Percentiles rank a stretch among this genome's conserved stretches.
Evolutionary conservation across 2,113 vertebrate genomes (phyloP).

Genomic region (Sitta europaea): DNA sequence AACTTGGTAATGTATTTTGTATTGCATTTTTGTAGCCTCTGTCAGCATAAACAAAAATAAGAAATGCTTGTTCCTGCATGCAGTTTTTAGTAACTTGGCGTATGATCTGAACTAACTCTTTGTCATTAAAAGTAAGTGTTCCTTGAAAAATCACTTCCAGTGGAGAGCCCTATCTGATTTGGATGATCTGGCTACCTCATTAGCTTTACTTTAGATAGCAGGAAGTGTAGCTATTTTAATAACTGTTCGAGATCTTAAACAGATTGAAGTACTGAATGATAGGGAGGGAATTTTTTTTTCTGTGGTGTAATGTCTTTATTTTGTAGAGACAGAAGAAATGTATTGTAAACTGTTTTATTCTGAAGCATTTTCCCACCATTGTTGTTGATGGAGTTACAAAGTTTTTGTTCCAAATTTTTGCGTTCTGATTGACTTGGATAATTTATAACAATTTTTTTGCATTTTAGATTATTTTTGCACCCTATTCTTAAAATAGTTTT

Average conservation of each 20-base stretch:
- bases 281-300: background rate
- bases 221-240: slow-evolving; percentile 4
- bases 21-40: slow-evolving; percentile 1
- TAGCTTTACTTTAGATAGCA: background rate
- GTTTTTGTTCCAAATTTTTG: background rate
- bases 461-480: background rate
- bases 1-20: slow-evolving; percentile 51
- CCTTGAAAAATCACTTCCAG: slow-evolving; percentile 34
- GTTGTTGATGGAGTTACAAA: background rate
- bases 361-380: background rate
- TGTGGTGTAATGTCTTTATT: background rate
- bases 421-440: background rate
- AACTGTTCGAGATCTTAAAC: background rate
- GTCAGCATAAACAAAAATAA: slow-evolving; percentile 45
- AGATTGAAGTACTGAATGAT: background rate
- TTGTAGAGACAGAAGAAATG: background rate
- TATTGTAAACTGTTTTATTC: background rate
- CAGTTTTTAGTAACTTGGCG: background rate
- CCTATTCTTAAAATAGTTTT: background rate
- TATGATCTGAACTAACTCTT: slow-evolving; percentile 9
- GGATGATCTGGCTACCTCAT: background rate
- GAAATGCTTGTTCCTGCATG: slow-evolving; percentile 3
- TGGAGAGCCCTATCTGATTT: background rate
- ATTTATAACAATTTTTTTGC: background rate
- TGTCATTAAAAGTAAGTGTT: slow-evolving; percentile 34